Evolutionary conservation across 2,113 vertebrate species (phyloP).

Genomic region (Dasypus novemcinctus): DNA sequence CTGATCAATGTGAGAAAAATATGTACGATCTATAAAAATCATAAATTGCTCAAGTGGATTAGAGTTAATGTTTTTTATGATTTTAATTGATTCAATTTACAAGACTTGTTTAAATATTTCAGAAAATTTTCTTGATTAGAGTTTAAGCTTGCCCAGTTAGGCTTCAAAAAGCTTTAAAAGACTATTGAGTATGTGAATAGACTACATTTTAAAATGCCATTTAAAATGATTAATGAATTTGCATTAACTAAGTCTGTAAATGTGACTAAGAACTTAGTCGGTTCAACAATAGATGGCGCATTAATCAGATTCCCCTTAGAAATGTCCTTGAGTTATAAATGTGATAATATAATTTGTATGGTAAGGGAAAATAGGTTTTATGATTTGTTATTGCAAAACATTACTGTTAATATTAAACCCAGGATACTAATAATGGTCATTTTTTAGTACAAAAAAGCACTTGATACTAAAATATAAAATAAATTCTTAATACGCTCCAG

Average conservation of each 20-base stretch:
- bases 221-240: slow-evolving; percentile 41
- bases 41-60: background rate
- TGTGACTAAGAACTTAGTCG: background rate
- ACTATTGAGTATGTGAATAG: background rate
- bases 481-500: background rate
- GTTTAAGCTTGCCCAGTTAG: slow-evolving; percentile 12
- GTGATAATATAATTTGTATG: background rate
- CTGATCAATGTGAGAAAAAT: background rate
- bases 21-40: background rate
- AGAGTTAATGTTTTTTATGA: background rate
- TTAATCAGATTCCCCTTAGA: slow-evolving; percentile 31
- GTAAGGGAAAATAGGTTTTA: background rate
- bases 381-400: background rate
- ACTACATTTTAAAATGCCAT: slow-evolving; percentile 28
- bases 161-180: background rate
- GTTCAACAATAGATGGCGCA: background rate
- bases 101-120: background rate
- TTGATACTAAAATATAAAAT: background rate
- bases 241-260: slow-evolving; percentile 38
- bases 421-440: background rate
- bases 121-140: background rate
- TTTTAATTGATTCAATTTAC: background rate
- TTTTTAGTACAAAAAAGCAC: background rate
- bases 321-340: background rate
- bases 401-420: background rate